Evolutionary conservation across 2,797 vertebrate genomes (phyloP).

Genomic region (Sebastes steindachneri): DNA sequence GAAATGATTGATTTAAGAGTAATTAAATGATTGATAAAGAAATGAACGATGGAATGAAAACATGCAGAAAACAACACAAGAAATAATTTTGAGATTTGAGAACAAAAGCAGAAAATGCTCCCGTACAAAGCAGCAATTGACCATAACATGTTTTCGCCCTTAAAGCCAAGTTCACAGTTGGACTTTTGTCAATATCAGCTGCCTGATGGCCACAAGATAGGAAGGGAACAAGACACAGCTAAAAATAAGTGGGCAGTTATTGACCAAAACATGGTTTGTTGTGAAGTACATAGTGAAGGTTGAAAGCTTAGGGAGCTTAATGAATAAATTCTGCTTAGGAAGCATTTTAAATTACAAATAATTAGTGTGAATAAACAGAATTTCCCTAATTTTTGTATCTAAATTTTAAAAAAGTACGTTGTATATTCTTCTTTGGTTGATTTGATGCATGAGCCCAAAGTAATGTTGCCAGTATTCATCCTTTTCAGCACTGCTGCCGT

Average conservation of each 20-base stretch:
- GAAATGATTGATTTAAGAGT: background rate
- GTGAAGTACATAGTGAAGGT: background rate
- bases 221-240: background rate
- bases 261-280: background rate
- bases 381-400: background rate
- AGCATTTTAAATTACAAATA: background rate
- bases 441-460: background rate
- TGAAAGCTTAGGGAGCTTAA: background rate
- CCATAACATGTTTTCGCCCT: background rate
- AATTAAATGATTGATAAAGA: background rate
- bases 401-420: background rate
- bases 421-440: background rate
- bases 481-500: background rate
- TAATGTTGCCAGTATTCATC: background rate
- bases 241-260: background rate
- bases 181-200: background rate
- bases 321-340: background rate
- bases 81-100: background rate
- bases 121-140: background rate
- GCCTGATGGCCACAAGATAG: background rate
- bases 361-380: background rate
- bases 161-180: background rate
- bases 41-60: background rate
- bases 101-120: background rate
- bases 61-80: background rate